Base-by-base conservation (phyloP, 2,113 vertebrate species). In the Hyla sarda region DNA sequence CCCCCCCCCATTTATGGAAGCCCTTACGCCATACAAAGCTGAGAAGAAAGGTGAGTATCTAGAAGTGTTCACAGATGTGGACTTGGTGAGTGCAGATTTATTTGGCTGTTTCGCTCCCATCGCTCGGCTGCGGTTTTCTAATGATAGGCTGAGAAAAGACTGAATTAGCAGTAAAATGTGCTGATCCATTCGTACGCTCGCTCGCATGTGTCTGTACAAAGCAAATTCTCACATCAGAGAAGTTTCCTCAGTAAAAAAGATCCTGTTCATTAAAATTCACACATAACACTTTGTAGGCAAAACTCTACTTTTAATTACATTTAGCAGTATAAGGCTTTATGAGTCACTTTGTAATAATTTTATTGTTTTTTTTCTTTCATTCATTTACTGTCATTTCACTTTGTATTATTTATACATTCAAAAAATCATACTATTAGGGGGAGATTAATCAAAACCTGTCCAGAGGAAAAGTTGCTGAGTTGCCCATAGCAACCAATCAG, bases 121-220 rank as follows among this genome's bases (percentile, higher is more conserved):
- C 32, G n/a, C 48, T 54, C 54, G 30, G 75, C 75, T 77, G 50
- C 30, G 75, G 50, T 13, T 77, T 77, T 77, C 28, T 77, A 54
- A 54, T 54, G 75, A 77, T 54, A 56, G 48, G 75, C 47, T 19
- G 28, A 30, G 50, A 54, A 56, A 54, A 77, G 21, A 28, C 75
- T 77, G 75, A 54, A 54, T 21, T 77, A 16, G 48, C 75, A 77
- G 25, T 54, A 77, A 77, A 77, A 77, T 77, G 30, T 77, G 48
- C 75, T 77, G 75, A 77, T 77, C 28, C 75, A 21, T 54, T 77
- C 34, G 28, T 54, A 34, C 5, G 8, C 16, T 21, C 9, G 25
- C 17, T 32, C 21, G 45, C 47, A 30, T 50, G 41, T 52, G 74
- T 54, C 75, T 52, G 25, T n/a, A 52, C 74, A 77, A 77, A 77